Evolutionary conservation across 2,888 invertebrate species (phyloP).

Genomic region (Tipula lateralis): DNA sequence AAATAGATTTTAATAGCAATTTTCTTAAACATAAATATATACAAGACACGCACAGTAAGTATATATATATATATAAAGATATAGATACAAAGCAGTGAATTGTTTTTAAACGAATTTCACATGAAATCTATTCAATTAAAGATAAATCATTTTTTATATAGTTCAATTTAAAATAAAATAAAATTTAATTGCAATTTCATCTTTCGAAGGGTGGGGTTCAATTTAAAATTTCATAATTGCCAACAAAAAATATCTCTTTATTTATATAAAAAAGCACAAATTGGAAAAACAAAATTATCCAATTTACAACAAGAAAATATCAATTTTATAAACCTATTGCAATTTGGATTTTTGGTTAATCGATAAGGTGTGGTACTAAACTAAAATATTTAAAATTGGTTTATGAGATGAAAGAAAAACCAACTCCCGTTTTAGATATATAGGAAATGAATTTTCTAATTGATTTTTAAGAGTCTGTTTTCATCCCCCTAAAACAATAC

Average conservation of each 20-base stretch:
- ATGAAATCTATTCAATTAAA: background rate
- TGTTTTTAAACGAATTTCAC: background rate
- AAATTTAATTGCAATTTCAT: background rate
- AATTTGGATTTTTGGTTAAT: background rate
- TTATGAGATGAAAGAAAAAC: background rate
- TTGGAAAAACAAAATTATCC: background rate
- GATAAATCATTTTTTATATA: background rate
- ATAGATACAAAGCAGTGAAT: background rate
- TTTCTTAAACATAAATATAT: background rate
- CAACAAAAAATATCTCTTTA: background rate
- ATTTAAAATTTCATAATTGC: constrained; percentile 11
- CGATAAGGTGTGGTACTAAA: background rate
- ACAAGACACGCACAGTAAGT: background rate
- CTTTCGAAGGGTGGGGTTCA: background rate
- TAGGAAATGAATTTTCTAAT: background rate
- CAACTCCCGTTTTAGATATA: background rate
- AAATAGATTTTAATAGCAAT: background rate
- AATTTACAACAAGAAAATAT: background rate
- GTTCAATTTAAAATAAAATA: background rate
- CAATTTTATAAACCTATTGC: background rate
- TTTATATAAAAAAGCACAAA: background rate
- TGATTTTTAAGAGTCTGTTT: background rate
- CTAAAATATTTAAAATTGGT: background rate
- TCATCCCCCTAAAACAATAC: background rate
- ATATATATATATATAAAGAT: no score